Conservation (phyloP, 2,113 vertebrate species). For the Oxygymnocypris stewartii region DNA sequence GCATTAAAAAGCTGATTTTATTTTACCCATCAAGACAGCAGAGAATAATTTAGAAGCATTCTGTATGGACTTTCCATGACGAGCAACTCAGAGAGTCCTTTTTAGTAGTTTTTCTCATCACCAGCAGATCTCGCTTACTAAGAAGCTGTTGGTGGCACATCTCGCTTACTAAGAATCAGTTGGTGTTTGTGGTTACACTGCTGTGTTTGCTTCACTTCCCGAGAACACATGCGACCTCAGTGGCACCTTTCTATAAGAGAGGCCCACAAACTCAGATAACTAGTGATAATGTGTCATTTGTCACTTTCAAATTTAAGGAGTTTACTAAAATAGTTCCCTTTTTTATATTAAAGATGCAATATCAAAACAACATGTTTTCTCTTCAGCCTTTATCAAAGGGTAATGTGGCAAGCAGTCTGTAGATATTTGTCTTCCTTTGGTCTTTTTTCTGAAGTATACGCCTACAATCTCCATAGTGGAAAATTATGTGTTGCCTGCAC, state of each 20-base stretch:
- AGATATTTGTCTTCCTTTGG: not conserved
- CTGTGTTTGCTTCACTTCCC: not conserved
- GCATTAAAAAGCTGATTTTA: too few relatives aligned
- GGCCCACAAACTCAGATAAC: not conserved
- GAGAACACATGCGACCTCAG: not conserved
- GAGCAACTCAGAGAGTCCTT: not conserved
- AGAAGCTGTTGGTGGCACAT: too few relatives aligned
- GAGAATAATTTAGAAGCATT: not conserved
- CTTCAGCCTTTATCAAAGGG: not conserved
- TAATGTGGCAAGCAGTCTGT: not conserved
- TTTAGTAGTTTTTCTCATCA: not conserved
- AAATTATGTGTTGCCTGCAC: not conserved
- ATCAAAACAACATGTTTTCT: not conserved
- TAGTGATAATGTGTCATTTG: not conserved
- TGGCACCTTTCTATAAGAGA: not conserved
- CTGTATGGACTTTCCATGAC: not conserved
- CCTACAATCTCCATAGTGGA: not conserved
- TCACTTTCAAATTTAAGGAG: not conserved
- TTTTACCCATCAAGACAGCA: not conserved
- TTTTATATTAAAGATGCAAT: too few relatives aligned
- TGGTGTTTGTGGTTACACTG: constrained; percentile 8
- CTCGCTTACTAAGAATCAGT: not conserved
- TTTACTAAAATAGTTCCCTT: not conserved
- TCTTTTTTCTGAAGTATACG: not conserved
- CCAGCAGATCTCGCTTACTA: too few relatives aligned